Conservation (phyloP, 2,113 vertebrate species). For the Nannospalax galili region DNA sequence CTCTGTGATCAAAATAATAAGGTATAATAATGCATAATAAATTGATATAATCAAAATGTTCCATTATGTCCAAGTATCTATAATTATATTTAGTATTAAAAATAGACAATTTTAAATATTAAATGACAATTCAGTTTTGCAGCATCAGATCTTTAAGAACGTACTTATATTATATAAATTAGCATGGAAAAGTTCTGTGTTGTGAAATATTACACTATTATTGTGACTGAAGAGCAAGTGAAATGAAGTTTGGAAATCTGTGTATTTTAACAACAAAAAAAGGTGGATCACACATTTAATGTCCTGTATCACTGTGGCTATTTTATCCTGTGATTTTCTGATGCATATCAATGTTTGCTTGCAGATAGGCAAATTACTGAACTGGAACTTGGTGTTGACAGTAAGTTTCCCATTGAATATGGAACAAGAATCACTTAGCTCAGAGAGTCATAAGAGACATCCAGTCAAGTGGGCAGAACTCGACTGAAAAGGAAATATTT, state of each 20-base stretch:
- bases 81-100: background rate
- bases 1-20: background rate
- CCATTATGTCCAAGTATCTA: background rate
- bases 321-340: background rate
- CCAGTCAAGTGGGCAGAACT: background rate
- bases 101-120: background rate
- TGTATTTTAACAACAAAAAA: background rate
- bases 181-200: background rate
- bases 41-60: constrained; percentile 9
- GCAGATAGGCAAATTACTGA: background rate
- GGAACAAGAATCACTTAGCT: background rate
- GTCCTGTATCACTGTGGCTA: background rate
- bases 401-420: background rate
- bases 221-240: background rate
- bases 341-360: background rate
- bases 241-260: background rate
- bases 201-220: background rate
- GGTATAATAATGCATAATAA: background rate
- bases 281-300: background rate
- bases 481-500: background rate
- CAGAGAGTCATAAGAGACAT: background rate
- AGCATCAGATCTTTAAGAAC: background rate
- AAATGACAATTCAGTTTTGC: background rate
- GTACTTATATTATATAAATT: background rate
- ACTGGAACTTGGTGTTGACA: background rate